Base-by-base conservation (phyloP, 2,888 invertebrate species). In the Hirudinaria manillensis region DNA sequence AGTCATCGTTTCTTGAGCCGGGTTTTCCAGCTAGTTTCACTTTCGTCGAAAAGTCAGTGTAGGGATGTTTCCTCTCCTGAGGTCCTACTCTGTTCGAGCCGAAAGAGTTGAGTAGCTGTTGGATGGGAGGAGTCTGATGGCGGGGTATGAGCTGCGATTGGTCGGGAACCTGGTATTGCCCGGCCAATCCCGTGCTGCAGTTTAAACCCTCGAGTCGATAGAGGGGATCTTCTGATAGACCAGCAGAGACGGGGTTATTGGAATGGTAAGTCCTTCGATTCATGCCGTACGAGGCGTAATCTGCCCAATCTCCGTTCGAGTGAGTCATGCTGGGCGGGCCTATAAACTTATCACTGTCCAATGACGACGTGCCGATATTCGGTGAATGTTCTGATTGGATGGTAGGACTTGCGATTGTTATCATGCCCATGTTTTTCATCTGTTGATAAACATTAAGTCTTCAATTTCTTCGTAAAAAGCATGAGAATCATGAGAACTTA, bases 381-480 rank as follows among this genome's bases (percentile, higher is more conserved):
- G 45, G 56, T 2, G 72, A 55, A 55, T 65, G 55, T 21, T 73
- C 73, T 61, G 73, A 73, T 55, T 36, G 55, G 65, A 36, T 34
- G 0, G 55, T 19, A 6, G 68, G 68, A 68, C 68, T 68, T 24
- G 65, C 65, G 21, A 65, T 55, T 34, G 73, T 73, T 51, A 73
- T 73, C 61, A 73, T 61, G 73, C 55, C 55, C 61, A 73, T 61
- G 65, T 73, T 56, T 55, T 73, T 73, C 73, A 73, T 65, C 73
- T 73, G 73, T 16, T 68, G 36, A 68, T 61, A 61, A 61, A 61
- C 45, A 45, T 45, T 45, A 68, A 34, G 0, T 24, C n/a, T 38
- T 38, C 51, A 24, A 51, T 70, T 38, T 61, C 61, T 19, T 61
- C 29, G 21, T 61, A 61, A 61, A 61, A 61, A 61, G 70, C 34